Evolutionary conservation across 2,888 invertebrate species (phyloP).

Genomic region (Phoronis australis): DNA sequence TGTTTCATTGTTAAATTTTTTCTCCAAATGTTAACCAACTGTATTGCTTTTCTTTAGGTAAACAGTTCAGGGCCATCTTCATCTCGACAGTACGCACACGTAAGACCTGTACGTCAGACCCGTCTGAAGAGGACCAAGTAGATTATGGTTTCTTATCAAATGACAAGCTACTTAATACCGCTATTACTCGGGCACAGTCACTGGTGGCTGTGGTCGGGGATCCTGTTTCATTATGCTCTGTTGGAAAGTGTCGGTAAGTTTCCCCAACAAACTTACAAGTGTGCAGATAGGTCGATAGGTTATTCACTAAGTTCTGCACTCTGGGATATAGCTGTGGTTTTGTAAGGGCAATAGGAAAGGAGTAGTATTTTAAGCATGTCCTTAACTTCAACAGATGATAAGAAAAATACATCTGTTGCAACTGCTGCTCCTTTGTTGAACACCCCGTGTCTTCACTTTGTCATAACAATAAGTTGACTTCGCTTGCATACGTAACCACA

Average conservation of each 20-base stretch:
- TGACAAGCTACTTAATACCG: conserved; percentile 75
- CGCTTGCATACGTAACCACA: too few species aligned
- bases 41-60: conserved; percentile 54
- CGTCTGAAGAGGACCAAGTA: conserved; percentile 54
- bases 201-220: conserved; percentile 79
- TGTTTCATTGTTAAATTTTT: background rate
- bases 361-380: too few species aligned
- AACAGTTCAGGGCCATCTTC: conserved; percentile 77
- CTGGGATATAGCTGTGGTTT: too few species aligned
- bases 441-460: too few species aligned
- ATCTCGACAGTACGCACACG: conserved; percentile 73
- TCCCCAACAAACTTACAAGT: too few species aligned
- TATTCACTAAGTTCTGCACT: too few species aligned
- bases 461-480: too few species aligned
- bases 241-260: conserved; percentile 66
- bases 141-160: conserved; percentile 78
- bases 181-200: conserved; percentile 75
- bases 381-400: too few species aligned
- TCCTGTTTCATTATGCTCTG: conserved; percentile 73
- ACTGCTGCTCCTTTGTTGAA: too few species aligned
- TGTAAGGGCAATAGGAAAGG: too few species aligned
- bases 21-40: background rate
- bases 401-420: too few species aligned
- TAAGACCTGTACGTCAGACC: conserved; percentile 62
- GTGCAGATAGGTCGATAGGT: too few species aligned